Evolutionary conservation across 1,140 invertebrate genomes (phyloP), one percentile per base, ranked within the genome.

Genomic region (Notospermus geniculatus): DNA sequence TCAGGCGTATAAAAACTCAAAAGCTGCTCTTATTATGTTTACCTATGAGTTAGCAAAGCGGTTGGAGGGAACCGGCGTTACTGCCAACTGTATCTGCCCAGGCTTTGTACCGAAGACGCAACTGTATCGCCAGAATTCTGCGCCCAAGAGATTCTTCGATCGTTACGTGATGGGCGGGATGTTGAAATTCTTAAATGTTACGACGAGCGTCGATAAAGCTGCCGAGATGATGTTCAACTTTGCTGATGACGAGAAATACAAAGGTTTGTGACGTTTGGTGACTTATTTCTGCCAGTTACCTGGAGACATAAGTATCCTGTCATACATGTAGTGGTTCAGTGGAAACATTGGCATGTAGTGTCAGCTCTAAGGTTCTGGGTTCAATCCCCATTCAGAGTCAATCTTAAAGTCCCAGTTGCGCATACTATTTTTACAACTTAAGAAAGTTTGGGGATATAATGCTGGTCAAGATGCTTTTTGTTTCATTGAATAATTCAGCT

Each of bases 1-100:
- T 7, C 71, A 73, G 54, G 70, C 69, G 0, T 77, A 77, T 59
- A 77, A 74, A 59, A 73, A 77, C 59, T 74, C 72, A 15, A 77
- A 77, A 52, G 36, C 66, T 9, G 68, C 69, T 36, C 69, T 69
- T 56, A 54, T 77, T 17, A 58, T 75, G 65, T 72, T 71, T 52
- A 72, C 71, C n/a, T 72, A 72, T 57, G 66, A 73, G 41, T 59
- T 77, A 25, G 65, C 72, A 17, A 63, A 62, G 46, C 57, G 65
- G 17, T 56, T 77, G 11, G 66, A 74, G 15, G 72, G 66, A 1
- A 68, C 72, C 0, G 66, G 65, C 15, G 70, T 77, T 2, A 65
- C 65, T 13, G 67, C 66, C n/a, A 73, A 74, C 60, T 63, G 61
- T 54, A 54, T 77, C n/a, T 69, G 68, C 61, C 75, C 75, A 58